A percentile compares a stretch with the other conserved stretches of the same genome.
Conservation (phyloP, 2,113 vertebrate genomes). For the Scomber scombrus region DNA sequence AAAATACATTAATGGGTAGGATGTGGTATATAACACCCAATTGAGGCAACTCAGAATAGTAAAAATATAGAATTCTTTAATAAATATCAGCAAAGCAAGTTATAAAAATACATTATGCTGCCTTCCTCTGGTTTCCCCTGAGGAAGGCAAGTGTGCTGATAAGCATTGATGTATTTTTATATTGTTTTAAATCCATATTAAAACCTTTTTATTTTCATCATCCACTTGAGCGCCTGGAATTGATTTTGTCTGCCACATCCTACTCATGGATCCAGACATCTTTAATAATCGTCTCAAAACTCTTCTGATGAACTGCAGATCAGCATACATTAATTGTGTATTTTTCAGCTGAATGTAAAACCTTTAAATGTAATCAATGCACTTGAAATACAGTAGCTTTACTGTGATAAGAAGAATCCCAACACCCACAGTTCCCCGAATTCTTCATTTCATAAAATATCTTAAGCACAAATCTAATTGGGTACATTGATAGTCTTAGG, state of each 20-base stretch:
- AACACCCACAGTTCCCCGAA: not conserved
- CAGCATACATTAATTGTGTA: not conserved
- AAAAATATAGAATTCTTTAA: not conserved
- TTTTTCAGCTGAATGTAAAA: slow-evolving; percentile 25
- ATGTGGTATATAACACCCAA: too few species aligned
- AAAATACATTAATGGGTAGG: too few species aligned
- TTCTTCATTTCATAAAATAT: not conserved
- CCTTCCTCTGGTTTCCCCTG: slow-evolving; percentile 3
- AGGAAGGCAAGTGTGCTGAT: not conserved
- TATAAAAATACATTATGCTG: not conserved
- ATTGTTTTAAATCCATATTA: slow-evolving; percentile 38
- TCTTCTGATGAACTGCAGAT: slow-evolving; percentile 6
- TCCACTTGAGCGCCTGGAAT: slow-evolving; percentile 14
- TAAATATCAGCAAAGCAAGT: slow-evolving; percentile 4
- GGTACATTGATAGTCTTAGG: slow-evolving; percentile 2
- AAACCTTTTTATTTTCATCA: slow-evolving; percentile 39
- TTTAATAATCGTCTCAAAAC: not conserved
- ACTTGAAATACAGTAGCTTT: not conserved
- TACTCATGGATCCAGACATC: not conserved
- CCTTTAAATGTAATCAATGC: slow-evolving; percentile 2
- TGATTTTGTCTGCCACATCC: slow-evolving; percentile 37
- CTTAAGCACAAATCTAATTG: not conserved
- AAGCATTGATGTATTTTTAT: slow-evolving; percentile 39
- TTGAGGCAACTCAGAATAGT: not conserved
- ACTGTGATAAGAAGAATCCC: not conserved